Conservation (phyloP, 2,113 vertebrate species). For the Tretioscincus oriximinensis region DNA sequence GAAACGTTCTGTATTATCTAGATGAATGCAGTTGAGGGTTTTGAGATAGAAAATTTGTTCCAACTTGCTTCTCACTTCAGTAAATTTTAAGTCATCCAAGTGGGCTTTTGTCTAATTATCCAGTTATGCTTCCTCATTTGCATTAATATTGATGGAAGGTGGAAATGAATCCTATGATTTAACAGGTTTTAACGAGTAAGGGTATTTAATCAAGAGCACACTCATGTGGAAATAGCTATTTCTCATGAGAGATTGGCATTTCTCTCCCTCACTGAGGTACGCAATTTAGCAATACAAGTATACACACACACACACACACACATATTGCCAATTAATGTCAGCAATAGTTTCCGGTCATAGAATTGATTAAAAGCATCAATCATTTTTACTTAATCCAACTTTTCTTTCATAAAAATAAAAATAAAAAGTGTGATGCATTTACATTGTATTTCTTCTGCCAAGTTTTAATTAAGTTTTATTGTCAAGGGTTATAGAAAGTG, state of each 20-base stretch:
- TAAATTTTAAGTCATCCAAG: constrained; percentile 52
- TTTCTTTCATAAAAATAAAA: not conserved
- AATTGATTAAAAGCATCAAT: constrained; percentile 24
- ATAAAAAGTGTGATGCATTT: not conserved
- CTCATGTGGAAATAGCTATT: constrained; percentile 29
- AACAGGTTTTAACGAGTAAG: constrained; percentile 5
- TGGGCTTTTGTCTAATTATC: constrained; percentile 48
- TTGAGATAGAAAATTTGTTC: constrained; percentile 32
- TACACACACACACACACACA: not conserved
- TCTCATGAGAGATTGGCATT: constrained; percentile 26
- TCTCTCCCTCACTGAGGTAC: not conserved
- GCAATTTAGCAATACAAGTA: constrained; percentile 10
- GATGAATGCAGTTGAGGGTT: not conserved
- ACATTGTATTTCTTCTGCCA: not conserved
- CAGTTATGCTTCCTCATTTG: constrained; percentile 47
- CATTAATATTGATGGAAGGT: constrained; percentile 54
- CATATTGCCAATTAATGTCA: not conserved
- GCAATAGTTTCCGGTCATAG: not conserved
- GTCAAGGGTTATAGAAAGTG: not conserved
- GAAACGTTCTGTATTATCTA: not conserved
- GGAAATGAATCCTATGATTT: constrained; percentile 42
- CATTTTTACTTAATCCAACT: constrained; percentile 7
- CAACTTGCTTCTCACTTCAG: constrained; percentile 51
- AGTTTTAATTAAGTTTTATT: constrained; percentile 4
- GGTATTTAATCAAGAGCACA: constrained; percentile 24